Evolutionary conservation across 2,888 invertebrate genomes (phyloP).

Genomic region (Exocentrus adspersus): DNA sequence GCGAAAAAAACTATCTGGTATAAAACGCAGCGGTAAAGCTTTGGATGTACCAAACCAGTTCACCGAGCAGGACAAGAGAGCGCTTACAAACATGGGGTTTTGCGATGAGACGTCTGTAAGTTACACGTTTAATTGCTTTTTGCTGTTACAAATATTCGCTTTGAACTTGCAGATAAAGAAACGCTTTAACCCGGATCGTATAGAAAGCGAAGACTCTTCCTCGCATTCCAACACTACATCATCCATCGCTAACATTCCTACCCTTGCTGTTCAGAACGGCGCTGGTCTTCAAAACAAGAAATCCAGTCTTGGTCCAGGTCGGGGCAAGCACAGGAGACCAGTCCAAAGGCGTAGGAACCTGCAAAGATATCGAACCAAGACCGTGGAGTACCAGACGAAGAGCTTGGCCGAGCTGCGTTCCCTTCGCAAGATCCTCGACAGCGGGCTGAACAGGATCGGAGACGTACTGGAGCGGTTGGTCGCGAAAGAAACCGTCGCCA

Average conservation of each 20-base stretch:
- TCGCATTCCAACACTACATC: constrained; percentile 18
- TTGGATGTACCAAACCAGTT: constrained; percentile 22
- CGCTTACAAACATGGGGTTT: constrained; percentile 20
- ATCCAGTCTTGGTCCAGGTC: too few relatives aligned
- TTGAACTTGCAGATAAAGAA: constrained; percentile 25
- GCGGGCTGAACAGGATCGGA: constrained; percentile 23
- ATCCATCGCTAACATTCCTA: not conserved
- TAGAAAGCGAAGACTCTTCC: constrained; percentile 28
- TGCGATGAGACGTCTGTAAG: constrained; percentile 18
- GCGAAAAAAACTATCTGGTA: constrained; percentile 22
- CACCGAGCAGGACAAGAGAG: constrained; percentile 20
- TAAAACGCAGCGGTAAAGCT: constrained; percentile 18
- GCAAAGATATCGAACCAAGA: not conserved
- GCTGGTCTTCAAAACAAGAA: too few relatives aligned
- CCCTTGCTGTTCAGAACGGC: not conserved
- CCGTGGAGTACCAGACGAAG: constrained; percentile 20
- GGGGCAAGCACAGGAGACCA: constrained; percentile 6
- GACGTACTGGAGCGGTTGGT: constrained; percentile 23
- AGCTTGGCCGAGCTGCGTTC: constrained; percentile 16
- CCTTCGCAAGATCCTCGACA: constrained; percentile 12
- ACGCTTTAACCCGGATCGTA: constrained; percentile 21
- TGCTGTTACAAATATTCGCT: too few relatives aligned
- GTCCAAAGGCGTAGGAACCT: not conserved
- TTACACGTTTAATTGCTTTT: too few relatives aligned
- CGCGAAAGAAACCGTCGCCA: constrained; percentile 10